phyloP scores from a whole-genome alignment of 1,140 invertebrate species.

The Macrostomum lignano region DNA sequence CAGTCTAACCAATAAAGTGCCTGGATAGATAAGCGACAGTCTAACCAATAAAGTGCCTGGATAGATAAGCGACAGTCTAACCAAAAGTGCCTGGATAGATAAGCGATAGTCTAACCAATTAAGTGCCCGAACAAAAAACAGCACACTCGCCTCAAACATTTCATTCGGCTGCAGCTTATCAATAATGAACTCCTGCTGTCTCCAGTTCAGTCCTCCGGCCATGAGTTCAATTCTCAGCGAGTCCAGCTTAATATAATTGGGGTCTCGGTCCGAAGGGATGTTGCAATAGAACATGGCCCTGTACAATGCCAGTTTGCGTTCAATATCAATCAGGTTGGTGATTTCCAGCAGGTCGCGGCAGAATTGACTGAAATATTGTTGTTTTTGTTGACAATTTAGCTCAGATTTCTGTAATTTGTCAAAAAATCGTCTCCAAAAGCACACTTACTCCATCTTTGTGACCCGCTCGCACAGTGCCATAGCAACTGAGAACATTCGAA shows the following conservation, averaged over 20 bases:
- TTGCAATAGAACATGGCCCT: conserved; percentile 21
- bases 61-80: too few relatives aligned
- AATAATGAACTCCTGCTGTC: conserved; percentile 22
- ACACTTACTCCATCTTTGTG: conserved; percentile 26
- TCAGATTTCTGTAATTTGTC: too few relatives aligned
- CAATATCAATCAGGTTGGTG: conserved; percentile 17
- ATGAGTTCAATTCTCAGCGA: conserved; percentile 21
- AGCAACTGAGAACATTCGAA: conserved; percentile 25
- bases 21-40: too few relatives aligned
- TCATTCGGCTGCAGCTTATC: conserved; percentile 15
- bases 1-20: too few relatives aligned
- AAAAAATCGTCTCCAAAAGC: too few relatives aligned
- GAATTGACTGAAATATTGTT: conserved; percentile 13
- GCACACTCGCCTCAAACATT: conserved; percentile 13
- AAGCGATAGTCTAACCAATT: background rate
- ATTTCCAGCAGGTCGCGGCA: conserved; percentile 20
- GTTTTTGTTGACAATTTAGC: too few relatives aligned
- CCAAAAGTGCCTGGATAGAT: background rate
- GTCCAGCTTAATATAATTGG: conserved; percentile 18
- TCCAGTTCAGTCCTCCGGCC: conserved; percentile 22
- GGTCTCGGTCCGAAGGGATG: conserved; percentile 11
- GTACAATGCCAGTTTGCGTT: conserved; percentile 19
- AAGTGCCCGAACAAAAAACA: background rate
- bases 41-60: too few relatives aligned
- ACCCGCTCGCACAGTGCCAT: conserved; percentile 20